These are phyloP conservation scores for Suillia variegata DNA, from an alignment of 2,888 invertebrate genomes.

Conservation along the genomic window DNA sequence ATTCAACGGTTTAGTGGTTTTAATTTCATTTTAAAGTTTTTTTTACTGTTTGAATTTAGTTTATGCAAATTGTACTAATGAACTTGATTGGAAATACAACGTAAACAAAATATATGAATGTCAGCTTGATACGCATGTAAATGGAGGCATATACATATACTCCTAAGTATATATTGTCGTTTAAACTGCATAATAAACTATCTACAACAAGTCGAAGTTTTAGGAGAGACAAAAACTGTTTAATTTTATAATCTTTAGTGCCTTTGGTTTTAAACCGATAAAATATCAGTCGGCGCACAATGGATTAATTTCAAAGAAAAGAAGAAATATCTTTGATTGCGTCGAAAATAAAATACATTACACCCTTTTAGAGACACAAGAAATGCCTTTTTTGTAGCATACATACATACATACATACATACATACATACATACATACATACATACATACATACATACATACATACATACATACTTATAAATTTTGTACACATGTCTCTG, in stretches of 20 bases:
- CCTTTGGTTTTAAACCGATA: no score
- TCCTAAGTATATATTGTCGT: background rate
- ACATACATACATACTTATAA: background rate
- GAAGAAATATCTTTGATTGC: no score
- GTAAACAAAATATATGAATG: no score
- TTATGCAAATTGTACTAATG: conserved; percentile 35
- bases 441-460: background rate
- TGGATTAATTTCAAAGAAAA: no score
- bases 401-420: background rate
- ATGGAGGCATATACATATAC: background rate
- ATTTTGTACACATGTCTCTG: no score
- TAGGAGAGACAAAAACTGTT: no score
- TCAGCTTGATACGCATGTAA: background rate
- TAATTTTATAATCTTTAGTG: no score
- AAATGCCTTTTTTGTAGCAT: background rate
- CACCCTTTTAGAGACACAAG: no score
- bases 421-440: background rate
- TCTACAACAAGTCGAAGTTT: no score
- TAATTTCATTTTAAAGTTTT: background rate
- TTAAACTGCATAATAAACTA: no score
- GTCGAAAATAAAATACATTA: no score
- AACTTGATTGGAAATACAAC: conserved; percentile 8
- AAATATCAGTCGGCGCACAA: no score
- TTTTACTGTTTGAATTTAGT: background rate
- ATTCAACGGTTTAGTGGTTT: background rate